Percentiles rank a stretch among this genome's conserved stretches.
Conservation (phyloP, 2,113 vertebrate genomes). For the Struthidea cinerea region DNA sequence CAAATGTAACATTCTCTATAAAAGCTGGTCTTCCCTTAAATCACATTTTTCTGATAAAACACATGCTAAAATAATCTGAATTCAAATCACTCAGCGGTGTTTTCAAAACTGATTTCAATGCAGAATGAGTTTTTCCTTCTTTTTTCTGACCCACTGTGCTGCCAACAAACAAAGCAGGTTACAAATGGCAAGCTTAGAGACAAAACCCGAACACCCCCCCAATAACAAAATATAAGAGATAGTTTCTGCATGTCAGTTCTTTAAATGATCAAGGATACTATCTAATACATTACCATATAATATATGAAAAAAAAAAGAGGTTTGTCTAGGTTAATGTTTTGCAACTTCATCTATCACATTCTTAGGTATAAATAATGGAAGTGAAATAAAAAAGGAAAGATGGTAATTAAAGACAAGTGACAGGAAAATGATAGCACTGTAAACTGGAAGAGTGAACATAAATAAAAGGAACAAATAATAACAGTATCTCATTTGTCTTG, state of each 20-base stretch:
- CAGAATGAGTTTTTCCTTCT: conserved; percentile 8
- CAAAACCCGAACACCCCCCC: not conserved
- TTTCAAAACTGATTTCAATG: not conserved
- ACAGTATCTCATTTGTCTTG: not conserved
- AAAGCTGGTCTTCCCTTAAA: not conserved
- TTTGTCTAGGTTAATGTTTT: not conserved
- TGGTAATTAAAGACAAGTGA: not conserved
- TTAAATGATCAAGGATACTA: not conserved
- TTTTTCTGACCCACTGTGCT: not conserved
- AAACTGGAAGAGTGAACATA: not conserved
- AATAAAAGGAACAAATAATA: not conserved
- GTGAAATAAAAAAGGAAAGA: not conserved
- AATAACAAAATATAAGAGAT: not conserved
- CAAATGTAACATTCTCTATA: not conserved
- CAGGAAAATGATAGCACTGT: not conserved
- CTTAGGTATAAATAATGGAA: not conserved
- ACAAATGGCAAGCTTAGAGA: not conserved
- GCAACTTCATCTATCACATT: not conserved
- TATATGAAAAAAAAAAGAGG: not conserved
- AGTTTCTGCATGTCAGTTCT: not conserved
- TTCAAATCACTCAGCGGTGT: not conserved
- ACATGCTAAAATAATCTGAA: not conserved
- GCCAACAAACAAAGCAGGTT: not conserved
- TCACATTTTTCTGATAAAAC: not conserved
- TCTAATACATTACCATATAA: not conserved